These are phyloP conservation scores for Hippocampus zosterae DNA, from an alignment of 2,113 vertebrate genomes.

Conservation along the genomic window DNA sequence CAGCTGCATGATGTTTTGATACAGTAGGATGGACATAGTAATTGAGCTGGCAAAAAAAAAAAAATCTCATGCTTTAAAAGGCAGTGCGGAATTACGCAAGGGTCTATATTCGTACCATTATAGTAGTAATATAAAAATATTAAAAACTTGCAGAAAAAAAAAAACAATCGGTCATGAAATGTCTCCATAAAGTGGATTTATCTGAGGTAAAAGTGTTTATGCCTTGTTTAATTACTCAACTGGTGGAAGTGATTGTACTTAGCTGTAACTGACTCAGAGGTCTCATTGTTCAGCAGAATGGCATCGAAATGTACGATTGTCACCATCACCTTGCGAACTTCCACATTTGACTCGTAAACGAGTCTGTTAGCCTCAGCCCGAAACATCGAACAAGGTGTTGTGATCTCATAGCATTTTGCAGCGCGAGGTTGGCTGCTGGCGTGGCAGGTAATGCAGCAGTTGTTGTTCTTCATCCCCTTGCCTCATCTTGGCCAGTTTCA, in stretches of 20 bases:
- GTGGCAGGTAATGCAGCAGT: background rate
- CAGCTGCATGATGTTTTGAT: too few species aligned
- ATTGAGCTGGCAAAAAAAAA: too few species aligned
- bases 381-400: background rate
- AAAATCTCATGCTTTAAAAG: too few species aligned
- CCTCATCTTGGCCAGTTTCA: conserved; percentile 27
- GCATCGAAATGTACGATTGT: background rate
- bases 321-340: background rate
- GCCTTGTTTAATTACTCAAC: background rate
- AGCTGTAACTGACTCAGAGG: background rate
- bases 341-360: background rate
- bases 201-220: background rate
- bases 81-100: too few species aligned
- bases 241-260: background rate
- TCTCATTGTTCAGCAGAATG: background rate
- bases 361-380: background rate
- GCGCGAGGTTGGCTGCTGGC: background rate
- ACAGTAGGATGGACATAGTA: too few species aligned
- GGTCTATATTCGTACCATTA: too few species aligned
- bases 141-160: background rate
- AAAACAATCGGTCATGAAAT: background rate
- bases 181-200: background rate
- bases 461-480: background rate
- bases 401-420: background rate
- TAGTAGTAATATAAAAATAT: background rate